Evolutionary conservation across 2,113 vertebrate genomes (phyloP).

Genomic region (Thalassoma bifasciatum): DNA sequence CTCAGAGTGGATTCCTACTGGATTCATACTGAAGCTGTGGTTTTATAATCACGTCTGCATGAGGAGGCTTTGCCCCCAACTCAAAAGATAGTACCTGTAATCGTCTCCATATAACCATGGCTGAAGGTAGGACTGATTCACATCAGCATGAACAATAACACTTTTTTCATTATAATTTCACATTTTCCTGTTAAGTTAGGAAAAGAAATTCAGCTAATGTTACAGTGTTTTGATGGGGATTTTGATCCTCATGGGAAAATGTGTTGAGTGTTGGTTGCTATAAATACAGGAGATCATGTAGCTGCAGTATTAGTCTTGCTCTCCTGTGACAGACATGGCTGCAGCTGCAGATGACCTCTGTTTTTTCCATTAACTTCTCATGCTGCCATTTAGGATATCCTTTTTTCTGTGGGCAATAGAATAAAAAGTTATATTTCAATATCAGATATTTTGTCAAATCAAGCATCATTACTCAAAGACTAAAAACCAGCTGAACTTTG

Average conservation of each 20-base stretch:
- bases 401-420: neutral
- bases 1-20: slow-evolving; percentile 38
- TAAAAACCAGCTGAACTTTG: neutral
- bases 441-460: neutral
- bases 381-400: neutral
- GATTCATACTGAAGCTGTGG: slow-evolving; percentile 38
- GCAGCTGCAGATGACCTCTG: slow-evolving; percentile 37
- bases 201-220: neutral
- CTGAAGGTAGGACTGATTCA: slow-evolving; percentile 78
- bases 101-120: slow-evolving; percentile 66
- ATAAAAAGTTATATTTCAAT: neutral
- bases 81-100: slow-evolving; percentile 45
- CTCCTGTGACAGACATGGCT: slow-evolving; percentile 53
- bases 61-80: slow-evolving; percentile 48
- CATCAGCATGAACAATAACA: neutral
- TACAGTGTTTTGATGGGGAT: slow-evolving; percentile 27
- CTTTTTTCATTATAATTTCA: neutral
- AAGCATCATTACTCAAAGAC: too few species aligned
- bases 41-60: slow-evolving; percentile 47
- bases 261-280: slow-evolving; percentile 73
- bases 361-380: neutral
- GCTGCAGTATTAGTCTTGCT: slow-evolving; percentile 55
- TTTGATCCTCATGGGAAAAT: slow-evolving; percentile 16
- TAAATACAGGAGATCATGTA: slow-evolving; percentile 80
- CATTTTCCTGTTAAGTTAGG: neutral